Evolutionary conservation across 2,888 invertebrate genomes (phyloP).

Genomic region (Andrena fulva): DNA sequence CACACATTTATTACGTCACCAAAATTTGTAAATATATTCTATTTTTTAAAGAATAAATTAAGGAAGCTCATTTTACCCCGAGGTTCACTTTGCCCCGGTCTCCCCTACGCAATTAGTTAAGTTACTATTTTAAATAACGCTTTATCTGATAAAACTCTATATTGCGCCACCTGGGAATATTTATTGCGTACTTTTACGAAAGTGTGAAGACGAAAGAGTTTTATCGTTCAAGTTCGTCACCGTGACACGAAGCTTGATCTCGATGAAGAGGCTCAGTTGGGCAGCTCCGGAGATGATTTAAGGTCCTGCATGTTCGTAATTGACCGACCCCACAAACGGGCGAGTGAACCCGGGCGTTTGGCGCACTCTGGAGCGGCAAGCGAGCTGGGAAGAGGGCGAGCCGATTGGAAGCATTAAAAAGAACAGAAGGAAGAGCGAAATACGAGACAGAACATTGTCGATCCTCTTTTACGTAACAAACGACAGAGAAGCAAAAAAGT

Average conservation of each 20-base stretch:
- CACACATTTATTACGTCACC: too few relatives aligned
- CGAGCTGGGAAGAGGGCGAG: background rate
- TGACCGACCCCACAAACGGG: conserved; percentile 8
- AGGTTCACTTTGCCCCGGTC: too few relatives aligned
- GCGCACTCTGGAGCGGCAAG: background rate
- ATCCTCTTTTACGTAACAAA: conserved; percentile 31
- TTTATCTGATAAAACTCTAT: too few relatives aligned
- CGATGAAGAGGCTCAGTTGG: conserved; percentile 13
- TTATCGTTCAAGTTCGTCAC: background rate
- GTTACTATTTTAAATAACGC: too few relatives aligned
- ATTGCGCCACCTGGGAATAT: too few relatives aligned
- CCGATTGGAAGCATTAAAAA: background rate
- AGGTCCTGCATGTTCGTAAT: conserved; percentile 31
- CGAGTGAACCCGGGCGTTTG: conserved; percentile 24
- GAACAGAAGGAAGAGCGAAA: background rate
- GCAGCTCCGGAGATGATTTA: conserved; percentile 20
- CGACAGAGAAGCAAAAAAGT: conserved; percentile 32
- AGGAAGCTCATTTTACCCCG: too few relatives aligned
- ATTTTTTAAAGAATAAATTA: too few relatives aligned
- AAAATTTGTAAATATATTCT: too few relatives aligned
- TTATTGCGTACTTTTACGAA: too few relatives aligned
- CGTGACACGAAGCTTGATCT: background rate
- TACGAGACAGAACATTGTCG: background rate
- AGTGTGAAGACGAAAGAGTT: too few relatives aligned
- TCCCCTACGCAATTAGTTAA: too few relatives aligned